Evolutionary conservation across 1,140 invertebrate genomes (phyloP), one percentile per base, ranked within the genome.

Genomic region (Eriosoma lanigerum): DNA sequence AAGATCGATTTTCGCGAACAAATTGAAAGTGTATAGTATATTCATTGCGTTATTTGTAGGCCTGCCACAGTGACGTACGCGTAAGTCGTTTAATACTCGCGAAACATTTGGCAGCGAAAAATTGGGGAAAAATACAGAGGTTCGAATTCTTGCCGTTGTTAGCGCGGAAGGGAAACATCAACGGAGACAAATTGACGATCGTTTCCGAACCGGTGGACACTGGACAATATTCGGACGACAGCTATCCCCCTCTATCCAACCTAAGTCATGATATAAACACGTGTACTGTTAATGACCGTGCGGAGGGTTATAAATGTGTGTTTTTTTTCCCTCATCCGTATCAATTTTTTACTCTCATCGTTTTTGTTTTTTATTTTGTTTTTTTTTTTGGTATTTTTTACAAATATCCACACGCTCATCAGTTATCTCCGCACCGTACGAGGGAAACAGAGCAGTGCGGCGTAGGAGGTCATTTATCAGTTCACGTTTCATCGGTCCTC

Each of bases 261-360:
- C 4, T 17, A 12, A 26, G 29, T 24, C 32, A 5, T 4, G 66
- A 13, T 66, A 46, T 48, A 38, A 56, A 76, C 73, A 76, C 73
- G 73, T 76, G 73, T 76, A 76, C 54, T 54, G 73, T 76, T 76
- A 76, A 76, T 76, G 54, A 76, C 54, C 32, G 73, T 10, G 73
- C 17, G n/a, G 73, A 58, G 52, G 52, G 73, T 44, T 15, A 10
- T 19, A 19, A n/a, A n/a, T n/a, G n/a, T 21, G 52, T 58, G 38
- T 38, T 75, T 73, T 32, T 54, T 54, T 70, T 50, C 48, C 26
- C 62, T 24, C n/a, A 8, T 8, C 32, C 5, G 72, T 58, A 58
- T 58, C 72, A 75, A 75, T 75, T 75, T 75, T 75, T 75, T 75
- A 58, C 52, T 21, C 29, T 32, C 26, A 17, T 58, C 19, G 9